phyloP scores from a whole-genome alignment of 2,797 vertebrate species.

The Rhinichthys osculus region DNA sequence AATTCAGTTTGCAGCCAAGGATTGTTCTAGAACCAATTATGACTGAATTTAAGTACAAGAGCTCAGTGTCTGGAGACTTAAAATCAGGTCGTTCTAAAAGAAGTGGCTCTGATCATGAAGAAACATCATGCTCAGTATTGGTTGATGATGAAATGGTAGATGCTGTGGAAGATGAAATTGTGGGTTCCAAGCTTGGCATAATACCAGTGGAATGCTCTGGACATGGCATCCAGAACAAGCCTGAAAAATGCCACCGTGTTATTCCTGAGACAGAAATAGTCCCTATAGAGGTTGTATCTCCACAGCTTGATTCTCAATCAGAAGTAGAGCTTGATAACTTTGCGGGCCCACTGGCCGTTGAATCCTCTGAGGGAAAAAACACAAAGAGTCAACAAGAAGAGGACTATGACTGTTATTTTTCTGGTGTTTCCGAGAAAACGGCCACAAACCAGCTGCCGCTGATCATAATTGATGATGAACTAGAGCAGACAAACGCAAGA shows the following conservation, averaged over 20 bases:
- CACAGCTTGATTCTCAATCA: constrained; percentile 1
- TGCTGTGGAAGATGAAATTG: constrained; percentile 6
- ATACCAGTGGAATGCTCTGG: constrained; percentile 4
- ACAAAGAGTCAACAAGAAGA: constrained; percentile 11
- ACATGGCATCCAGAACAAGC: neutral
- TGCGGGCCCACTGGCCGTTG: neutral
- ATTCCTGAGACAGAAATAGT: constrained; percentile 22
- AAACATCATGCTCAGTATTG: constrained; percentile 7
- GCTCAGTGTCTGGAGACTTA: constrained; percentile 1
- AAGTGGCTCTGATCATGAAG: constrained; percentile 20
- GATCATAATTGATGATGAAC: constrained; percentile 27
- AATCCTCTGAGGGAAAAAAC: constrained; percentile 6
- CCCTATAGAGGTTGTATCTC: constrained; percentile 26
- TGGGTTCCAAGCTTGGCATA: constrained; percentile 1
- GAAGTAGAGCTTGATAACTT: neutral
- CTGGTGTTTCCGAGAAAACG: constrained; percentile 3
- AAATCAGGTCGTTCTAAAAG: constrained; percentile 24
- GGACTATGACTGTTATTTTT: neutral
- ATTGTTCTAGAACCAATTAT: constrained; percentile 53
- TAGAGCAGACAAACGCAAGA: neutral
- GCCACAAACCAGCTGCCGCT: neutral
- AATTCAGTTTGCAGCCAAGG: constrained; percentile 55
- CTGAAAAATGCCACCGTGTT: neutral
- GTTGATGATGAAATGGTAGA: neutral
- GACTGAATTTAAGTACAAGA: constrained; percentile 19